Evolutionary conservation across 1,140 invertebrate species (phyloP), one percentile per base, ranked within the genome.

Genomic region (Microplitis mediator): DNA sequence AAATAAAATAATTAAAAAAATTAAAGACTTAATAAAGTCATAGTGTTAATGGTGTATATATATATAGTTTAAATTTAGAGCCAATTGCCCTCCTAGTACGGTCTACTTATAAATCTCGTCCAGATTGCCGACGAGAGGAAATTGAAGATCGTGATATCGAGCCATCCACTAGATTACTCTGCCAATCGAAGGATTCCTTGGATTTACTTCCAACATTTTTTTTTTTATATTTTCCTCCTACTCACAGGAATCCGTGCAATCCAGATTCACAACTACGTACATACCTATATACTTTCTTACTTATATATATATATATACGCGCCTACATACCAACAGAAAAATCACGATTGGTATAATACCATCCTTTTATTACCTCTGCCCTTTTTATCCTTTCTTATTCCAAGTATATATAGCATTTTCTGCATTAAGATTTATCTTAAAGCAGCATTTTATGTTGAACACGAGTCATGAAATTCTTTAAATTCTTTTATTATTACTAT

Each of bases 81-180:
- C 35, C 35, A 64, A 72, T 72, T 72, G 66, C 36, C 58, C 31
- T 50, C 32, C 8, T 56, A 52, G 64, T 67, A 34, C 71, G 67
- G 64, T 67, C 5, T 45, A 45, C 39, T 45, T 52, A 72, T 72
- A 72, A 72, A 72, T 72, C 71, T 67, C 36, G 35, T 54, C 64
- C 35, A 66, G 64, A 72, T 72, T 72, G 71, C 63, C 71, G 58
- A 72, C 56, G 31, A 66, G 71, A 58, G 64, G 71, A 67, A 72
- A 72, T 72, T 72, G 71, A 64, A 72, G 71, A 72, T 72, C 56
- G 63, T 66, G 71, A 72, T 72, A 65, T 72, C 34, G 35, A 67
- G 56, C 39, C 36, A 72, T 72, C 45, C 50, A 72, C 54, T 58
- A 39, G 4, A 35, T 68, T 56, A 34, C 50, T 39, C 31, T n/a